Base-by-base conservation (phyloP, 2,797 vertebrate genomes). In the Pyrocephalus nanus region DNA sequence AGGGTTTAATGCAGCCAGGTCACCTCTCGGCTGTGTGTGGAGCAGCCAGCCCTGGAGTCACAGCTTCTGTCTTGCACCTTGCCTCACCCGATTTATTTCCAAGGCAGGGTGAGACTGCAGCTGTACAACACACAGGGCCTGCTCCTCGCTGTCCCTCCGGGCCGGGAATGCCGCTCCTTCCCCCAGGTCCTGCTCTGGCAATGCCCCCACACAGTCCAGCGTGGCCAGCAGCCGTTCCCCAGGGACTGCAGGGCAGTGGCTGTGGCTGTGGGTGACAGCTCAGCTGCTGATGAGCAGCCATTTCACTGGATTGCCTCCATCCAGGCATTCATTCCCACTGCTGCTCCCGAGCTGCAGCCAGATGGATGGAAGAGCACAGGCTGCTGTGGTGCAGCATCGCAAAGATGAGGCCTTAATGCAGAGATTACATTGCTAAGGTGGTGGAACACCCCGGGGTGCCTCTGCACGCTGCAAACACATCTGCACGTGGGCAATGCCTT, bases 381-480 rank as follows among this genome's bases (percentile, higher is more conserved):
- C 62, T 30, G 40, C 58, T 40, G 67, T 29, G 16, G 7, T 26
- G 29, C 78, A 40, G 57, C 67, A 4, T 0, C 0, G 16, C 12
- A 5, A 8, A 18, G 47, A 8, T 4, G 80, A 30, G 62, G 58
- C 51, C 25, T 77, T 4, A 29, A 45, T 2, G 0, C 4, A 4
- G 0, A 12, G n/a, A 22, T 54, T 1, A 14, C 47, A 40, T 0
- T 11, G 43, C 42, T 3, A 8, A 4, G 2, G 42, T 0, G 27
- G 9, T 5, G 38, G 5, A 7, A 21, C 15, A 14, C 2, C 42
- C 40, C 70, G 3, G 67, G 42, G 19, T 13, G 50, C 40, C 65
- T 9, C 70, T 25, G 43, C 53, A 9, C 18, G 0, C 18, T 1
- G 3, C 75, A 42, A 27, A 62, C 34, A 13, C 66, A 22, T 0